Evolutionary conservation across 1,140 invertebrate species (phyloP).

Genomic region (Eumeta japonica): DNA sequence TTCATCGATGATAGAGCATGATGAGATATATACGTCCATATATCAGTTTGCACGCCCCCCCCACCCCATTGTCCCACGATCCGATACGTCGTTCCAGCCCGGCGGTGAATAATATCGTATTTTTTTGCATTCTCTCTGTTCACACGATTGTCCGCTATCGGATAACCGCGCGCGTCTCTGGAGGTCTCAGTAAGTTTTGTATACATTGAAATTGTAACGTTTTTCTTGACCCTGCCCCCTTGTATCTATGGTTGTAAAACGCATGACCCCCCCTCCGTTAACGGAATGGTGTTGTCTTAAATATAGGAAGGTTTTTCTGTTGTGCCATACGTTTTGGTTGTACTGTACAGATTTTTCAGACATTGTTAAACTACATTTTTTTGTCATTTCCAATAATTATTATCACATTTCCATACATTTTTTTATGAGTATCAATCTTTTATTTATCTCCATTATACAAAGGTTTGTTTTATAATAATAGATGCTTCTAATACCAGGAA

Average conservation of each 20-base stretch:
- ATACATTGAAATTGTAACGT: not conserved
- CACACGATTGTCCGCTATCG: slow-evolving; percentile 49
- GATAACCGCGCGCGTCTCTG: slow-evolving; percentile 44
- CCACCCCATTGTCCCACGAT: slow-evolving; percentile 11
- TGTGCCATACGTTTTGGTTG: too few species aligned
- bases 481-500: too few species aligned
- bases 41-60: slow-evolving; percentile 35
- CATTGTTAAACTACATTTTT: too few species aligned
- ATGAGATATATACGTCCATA: too few species aligned
- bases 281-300: slow-evolving; percentile 12
- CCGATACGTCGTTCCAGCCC: slow-evolving; percentile 14
- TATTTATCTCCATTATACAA: too few species aligned
- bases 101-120: slow-evolving; percentile 41
- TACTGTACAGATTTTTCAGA: too few species aligned
- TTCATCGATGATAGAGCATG: too few species aligned
- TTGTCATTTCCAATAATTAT: too few species aligned
- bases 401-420: too few species aligned
- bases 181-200: slow-evolving; percentile 48
- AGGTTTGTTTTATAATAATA: too few species aligned
- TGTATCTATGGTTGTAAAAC: slow-evolving; percentile 14
- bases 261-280: slow-evolving; percentile 7
- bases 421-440: too few species aligned
- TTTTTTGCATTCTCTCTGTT: slow-evolving; percentile 37
- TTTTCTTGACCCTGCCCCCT: slow-evolving; percentile 6
- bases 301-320: too few species aligned